These are phyloP conservation scores for Ophioninae sp. DNA, from an alignment of 2,888 invertebrate genomes.

Conservation along the genomic window DNA sequence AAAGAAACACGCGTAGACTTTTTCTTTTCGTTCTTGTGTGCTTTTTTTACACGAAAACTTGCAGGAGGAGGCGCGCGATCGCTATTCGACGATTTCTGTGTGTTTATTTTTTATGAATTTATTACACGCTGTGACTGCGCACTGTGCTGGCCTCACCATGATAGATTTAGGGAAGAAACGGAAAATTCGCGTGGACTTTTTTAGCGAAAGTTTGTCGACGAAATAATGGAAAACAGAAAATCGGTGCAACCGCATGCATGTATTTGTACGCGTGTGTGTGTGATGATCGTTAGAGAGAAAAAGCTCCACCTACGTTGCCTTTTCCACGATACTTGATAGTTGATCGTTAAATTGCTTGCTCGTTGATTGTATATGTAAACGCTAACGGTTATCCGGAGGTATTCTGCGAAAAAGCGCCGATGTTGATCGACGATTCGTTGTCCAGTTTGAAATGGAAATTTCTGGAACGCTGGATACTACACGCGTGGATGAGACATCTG, in stretches of 20 bases:
- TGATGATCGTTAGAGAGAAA: conserved; percentile 23
- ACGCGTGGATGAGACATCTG: not conserved
- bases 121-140: not conserved
- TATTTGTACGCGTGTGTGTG: conserved; percentile 1
- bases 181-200: conserved; percentile 20
- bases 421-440: not conserved
- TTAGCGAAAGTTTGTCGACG: conserved; percentile 18
- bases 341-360: conserved; percentile 54
- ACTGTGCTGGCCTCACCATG: conserved; percentile 27
- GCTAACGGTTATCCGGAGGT: conserved; percentile 30
- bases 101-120: conserved; percentile 14
- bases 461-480: not conserved
- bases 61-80: conserved; percentile 9
- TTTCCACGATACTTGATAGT: conserved; percentile 56
- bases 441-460: conserved; percentile 11
- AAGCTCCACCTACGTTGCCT: conserved; percentile 67
- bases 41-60: conserved; percentile 39
- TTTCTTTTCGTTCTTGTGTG: not conserved
- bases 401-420: conserved; percentile 16
- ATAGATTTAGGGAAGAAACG: conserved; percentile 2
- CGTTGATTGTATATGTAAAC: conserved; percentile 63
- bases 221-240: conserved; percentile 7
- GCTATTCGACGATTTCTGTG: conserved; percentile 11
- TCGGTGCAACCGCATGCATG: conserved; percentile 53
- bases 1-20: conserved; percentile 32